Percentiles rank a stretch among this genome's conserved stretches.
These are phyloP conservation scores for Trichechus manatus DNA, from an alignment of 2,113 vertebrate genomes.

Conservation along the genomic window DNA sequence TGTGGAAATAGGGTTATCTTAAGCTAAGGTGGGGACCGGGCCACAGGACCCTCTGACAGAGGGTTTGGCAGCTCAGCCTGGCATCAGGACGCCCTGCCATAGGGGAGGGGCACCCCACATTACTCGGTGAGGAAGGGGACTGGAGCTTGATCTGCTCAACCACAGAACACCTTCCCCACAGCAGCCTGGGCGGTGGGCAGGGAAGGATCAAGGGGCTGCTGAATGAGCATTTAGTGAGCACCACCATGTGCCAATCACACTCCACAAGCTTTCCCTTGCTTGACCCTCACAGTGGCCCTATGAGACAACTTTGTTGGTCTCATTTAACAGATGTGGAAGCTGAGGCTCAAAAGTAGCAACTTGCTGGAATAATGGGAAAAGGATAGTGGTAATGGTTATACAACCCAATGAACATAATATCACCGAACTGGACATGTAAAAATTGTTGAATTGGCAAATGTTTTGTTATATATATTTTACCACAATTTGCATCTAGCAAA, in stretches of 20 bases:
- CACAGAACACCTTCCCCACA: rapidly evolving
- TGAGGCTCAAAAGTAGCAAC: background rate
- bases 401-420: background rate
- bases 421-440: background rate
- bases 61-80: background rate
- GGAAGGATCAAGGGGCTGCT: background rate
- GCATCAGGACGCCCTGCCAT: background rate
- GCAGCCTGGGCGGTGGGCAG: background rate
- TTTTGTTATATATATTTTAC: background rate
- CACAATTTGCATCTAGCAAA: background rate
- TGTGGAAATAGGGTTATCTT: background rate
- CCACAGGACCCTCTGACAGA: background rate
- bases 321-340: background rate
- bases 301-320: rapidly evolving
- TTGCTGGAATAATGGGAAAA: background rate
- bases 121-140: background rate
- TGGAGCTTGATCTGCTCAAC: no score
- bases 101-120: background rate
- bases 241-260: rapidly evolving
- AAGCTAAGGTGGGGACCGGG: background rate
- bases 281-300: background rate
- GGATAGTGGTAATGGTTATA: background rate
- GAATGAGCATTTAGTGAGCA: rapidly evolving
- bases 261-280: rapidly evolving
- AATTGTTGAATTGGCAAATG: background rate